Base-by-base conservation (phyloP, 2,888 invertebrate species). In the Heliconius cydno region DNA sequence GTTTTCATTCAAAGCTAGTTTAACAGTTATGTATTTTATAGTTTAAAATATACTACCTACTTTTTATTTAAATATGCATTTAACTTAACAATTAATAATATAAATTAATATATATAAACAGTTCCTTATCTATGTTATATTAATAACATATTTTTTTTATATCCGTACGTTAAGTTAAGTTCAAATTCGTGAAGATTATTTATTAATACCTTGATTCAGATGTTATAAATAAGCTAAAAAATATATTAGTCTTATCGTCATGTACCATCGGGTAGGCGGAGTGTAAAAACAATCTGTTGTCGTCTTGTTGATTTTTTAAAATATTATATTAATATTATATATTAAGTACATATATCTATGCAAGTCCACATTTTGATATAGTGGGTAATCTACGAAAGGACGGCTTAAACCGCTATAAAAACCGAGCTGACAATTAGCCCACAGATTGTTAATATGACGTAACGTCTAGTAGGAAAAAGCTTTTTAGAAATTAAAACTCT, bases 401-500 rank as follows among this genome's bases (percentile, higher is more conserved):
- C 68, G 13, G 41, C 25, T 68, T 41, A 41, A 41, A 25, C 68
- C 68, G 38, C 68, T 41, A n/a, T n/a, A 15, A 68, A 68, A 38
- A 68, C 68, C 68, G 25, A 38, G 41, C 68, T 38, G 68, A 68
- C 25, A 68, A 68, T 68, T 68, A 68, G 68, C 68, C 68, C 41
- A n/a, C n/a, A 38, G 68, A 41, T 68, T 68, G 41, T 41, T 68
- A 68, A 68, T 68, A 68, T 68, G 67, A 68, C 68, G 68, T 68
- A 68, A 68, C 41, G n/a, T 68, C 25, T n/a, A 13, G 41, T 41
- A 68, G 6, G 41, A 68, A 41, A 68, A 68, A 13, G 38, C 41
- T 68, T 41, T 68, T 68, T 68, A 68, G 41, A 68, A 68, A 68
- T 41, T n/a, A 68, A 41, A 25, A 41, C 67, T 67, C 38, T 25